These are phyloP conservation scores for Luperina testacea DNA, from an alignment of 2,888 invertebrate species.

Conservation along the genomic window DNA sequence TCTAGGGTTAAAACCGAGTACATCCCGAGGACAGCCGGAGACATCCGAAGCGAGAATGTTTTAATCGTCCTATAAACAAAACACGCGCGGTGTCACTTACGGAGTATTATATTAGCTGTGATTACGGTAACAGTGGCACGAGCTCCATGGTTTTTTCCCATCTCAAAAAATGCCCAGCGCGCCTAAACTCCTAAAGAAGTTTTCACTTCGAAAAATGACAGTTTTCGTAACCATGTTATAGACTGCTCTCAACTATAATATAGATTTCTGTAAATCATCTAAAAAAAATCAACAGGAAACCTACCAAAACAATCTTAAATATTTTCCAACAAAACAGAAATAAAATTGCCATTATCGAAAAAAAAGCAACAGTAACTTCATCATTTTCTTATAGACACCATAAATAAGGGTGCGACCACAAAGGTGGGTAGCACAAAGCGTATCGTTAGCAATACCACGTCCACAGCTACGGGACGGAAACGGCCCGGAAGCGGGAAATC, in stretches of 20 bases:
- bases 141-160: too few species aligned
- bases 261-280: background rate
- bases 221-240: background rate
- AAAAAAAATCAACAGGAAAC: conserved; percentile 11
- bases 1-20: too few species aligned
- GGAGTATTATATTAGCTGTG: too few species aligned
- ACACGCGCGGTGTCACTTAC: too few species aligned
- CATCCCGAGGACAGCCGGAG: too few species aligned
- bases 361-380: conserved; percentile 44
- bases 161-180: too few species aligned
- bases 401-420: conserved; percentile 78
- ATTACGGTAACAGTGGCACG: too few species aligned
- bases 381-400: conserved; percentile 72
- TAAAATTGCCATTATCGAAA: conserved; percentile 39
- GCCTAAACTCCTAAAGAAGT: too few species aligned
- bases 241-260: background rate
- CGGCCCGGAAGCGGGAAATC: conserved; percentile 85
- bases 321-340: conserved; percentile 4
- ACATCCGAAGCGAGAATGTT: too few species aligned
- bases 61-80: too few species aligned
- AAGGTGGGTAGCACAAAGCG: conserved; percentile 73
- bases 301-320: conserved; percentile 22
- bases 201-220: background rate
- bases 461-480: conserved; percentile 63
- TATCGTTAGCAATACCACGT: conserved; percentile 77